Evolutionary conservation across 2,113 vertebrate genomes (phyloP), one percentile per base, ranked within the genome.

Genomic region (Etheostoma spectabile): DNA sequence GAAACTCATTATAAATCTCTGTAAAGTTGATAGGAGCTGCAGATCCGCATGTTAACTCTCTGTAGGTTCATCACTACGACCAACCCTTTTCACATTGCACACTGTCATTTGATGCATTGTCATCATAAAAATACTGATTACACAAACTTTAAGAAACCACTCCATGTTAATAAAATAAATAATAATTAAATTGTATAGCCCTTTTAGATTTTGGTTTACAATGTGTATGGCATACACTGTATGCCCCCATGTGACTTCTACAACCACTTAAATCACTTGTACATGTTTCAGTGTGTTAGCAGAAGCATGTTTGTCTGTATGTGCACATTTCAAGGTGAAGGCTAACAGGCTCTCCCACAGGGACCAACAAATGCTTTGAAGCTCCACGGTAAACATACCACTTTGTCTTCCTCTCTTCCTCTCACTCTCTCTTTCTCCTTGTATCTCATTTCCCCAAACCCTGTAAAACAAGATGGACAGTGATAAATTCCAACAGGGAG

Each of bases 371-470:
- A 63, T 22, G 60, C 70, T 55, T 71, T 22, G 76, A 70, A 80
- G 83, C 85, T 69, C 56, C 74, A 82, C 80, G 35, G 79, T 87
- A 89, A 90, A 92, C 87, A 83, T 79, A 78, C 16, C 74, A 74
- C 85, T 89, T 85, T 88, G 80, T 91, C 90, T 89, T 77, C 65
- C 66, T 67, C 72, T 72, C 77, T 66, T 38, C 1, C 46, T 27
- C 71, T 10, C 56, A 16, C 30, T 4, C 38, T 91, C 90, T 89
- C 74, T 46, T 59, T 71, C 70, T 68, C 63, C 56, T 80, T 73
- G 83, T 87, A 89, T 92, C 87, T 92, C 88, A 91, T 92, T 93
- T 90, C 84, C 87, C 84, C 86, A 86, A 85, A 85, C 80, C 86
- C 77, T 85, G 83, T 93, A 87, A 92, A 90, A 91, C 88, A 91